Conservation (phyloP, 2,113 vertebrate genomes). For the Cariama cristata region DNA sequence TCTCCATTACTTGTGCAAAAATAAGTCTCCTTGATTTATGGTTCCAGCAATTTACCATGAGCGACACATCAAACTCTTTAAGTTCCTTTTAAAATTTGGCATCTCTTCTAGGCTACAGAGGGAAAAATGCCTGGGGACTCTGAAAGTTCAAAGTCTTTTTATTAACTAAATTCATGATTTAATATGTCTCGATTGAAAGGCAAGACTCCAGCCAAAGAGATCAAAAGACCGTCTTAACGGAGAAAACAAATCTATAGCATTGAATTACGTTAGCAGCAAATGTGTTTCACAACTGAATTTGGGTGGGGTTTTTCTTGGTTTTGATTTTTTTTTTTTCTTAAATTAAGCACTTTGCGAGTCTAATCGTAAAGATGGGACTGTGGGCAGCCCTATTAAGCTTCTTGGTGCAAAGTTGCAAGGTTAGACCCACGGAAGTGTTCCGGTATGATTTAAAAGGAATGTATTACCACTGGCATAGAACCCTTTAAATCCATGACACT, state of each 20-base stretch:
- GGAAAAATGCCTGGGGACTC: not conserved
- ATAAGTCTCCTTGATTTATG: constrained; percentile 23
- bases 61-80: not conserved
- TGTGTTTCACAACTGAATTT: not conserved
- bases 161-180: not conserved
- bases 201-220: not conserved
- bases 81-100: not conserved
- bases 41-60: constrained; percentile 38
- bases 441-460: not conserved
- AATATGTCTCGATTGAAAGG: not conserved
- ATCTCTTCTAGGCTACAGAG: not conserved
- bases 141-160: not conserved
- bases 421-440: not conserved
- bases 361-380: not conserved
- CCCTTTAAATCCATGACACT: not conserved
- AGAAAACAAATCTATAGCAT: not conserved
- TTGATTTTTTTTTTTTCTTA: not conserved
- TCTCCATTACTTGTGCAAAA: constrained; percentile 42
- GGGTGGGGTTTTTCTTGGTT: not conserved
- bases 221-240: not conserved
- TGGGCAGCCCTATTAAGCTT: not conserved
- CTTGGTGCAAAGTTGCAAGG: not conserved
- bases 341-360: not conserved
- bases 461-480: not conserved
- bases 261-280: not conserved